These are phyloP conservation scores for Panagrolaimus sp. DNA, from an alignment of 1,140 invertebrate genomes.

Conservation along the genomic window DNA sequence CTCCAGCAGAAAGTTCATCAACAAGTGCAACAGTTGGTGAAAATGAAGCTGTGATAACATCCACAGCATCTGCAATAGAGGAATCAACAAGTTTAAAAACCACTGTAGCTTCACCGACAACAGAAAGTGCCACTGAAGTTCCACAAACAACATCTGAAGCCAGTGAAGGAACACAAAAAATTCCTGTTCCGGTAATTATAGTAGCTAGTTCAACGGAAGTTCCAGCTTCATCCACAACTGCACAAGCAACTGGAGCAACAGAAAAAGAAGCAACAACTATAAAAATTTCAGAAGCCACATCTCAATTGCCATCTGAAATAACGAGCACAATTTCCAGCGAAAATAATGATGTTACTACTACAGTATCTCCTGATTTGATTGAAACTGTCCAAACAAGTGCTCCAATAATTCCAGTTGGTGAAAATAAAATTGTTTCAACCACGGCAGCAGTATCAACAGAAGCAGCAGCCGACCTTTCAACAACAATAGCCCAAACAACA, in stretches of 20 bases:
- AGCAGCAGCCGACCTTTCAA: neutral
- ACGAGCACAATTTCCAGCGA: no score
- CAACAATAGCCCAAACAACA: slow-evolving; percentile 12
- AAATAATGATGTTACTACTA: neutral
- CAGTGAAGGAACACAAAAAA: neutral
- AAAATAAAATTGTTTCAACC: neutral
- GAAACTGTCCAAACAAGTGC: neutral
- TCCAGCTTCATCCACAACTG: neutral
- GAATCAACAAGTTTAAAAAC: neutral
- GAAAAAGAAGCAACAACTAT: neutral
- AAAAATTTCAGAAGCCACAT: neutral
- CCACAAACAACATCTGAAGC: no score
- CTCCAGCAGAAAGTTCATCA: neutral
- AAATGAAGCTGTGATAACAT: neutral
- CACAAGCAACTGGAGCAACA: neutral
- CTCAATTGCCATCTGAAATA: no score
- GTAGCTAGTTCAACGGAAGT: neutral
- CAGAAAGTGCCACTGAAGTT: no score
- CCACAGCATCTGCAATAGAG: neutral
- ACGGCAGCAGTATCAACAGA: neutral
- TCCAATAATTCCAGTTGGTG: neutral
- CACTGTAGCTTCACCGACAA: neutral
- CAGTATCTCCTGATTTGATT: neutral
- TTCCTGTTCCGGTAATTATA: neutral
- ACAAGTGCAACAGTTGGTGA: neutral